Evolutionary conservation across 2,888 invertebrate species (phyloP).

Genomic region (Drosophila formosana): DNA sequence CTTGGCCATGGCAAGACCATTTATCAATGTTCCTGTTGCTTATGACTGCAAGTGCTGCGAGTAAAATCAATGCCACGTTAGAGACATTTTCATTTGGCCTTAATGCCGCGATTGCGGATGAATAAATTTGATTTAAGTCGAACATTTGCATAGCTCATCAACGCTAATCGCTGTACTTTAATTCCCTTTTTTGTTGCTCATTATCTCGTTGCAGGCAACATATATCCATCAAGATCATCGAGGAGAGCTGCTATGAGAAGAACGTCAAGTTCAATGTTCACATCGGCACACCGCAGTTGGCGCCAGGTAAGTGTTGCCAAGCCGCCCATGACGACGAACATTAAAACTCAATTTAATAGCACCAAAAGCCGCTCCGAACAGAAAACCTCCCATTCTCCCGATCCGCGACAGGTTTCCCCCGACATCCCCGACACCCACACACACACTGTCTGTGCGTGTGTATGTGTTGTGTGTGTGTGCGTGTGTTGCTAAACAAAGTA

Average conservation of each 20-base stretch:
- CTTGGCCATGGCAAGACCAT: slow-evolving; percentile 56
- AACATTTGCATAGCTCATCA: slow-evolving; percentile 17
- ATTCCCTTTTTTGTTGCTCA: slow-evolving; percentile 6
- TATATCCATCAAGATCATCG: slow-evolving; percentile 94
- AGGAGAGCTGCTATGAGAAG: slow-evolving; percentile 99
- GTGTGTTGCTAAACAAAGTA: slow-evolving; percentile 23
- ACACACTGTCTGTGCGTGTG: background rate
- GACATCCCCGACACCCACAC: slow-evolving; percentile 7
- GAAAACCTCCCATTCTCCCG: background rate
- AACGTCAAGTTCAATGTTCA: slow-evolving; percentile 97
- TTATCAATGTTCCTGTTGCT: slow-evolving; percentile 54
- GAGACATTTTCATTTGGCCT: slow-evolving; percentile 15
- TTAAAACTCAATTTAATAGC: slow-evolving; percentile 47
- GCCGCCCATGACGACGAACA: slow-evolving; percentile 29
- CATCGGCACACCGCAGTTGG: slow-evolving; percentile 94
- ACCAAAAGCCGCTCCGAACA: slow-evolving; percentile 35
- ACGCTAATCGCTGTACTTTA: slow-evolving; percentile 31
- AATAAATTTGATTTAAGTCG: slow-evolving; percentile 24
- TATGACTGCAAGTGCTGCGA: slow-evolving; percentile 25
- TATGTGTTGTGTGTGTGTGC: slow-evolving; percentile 13
- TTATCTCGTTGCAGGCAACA: slow-evolving; percentile 89
- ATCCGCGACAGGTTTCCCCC: slow-evolving; percentile 8
- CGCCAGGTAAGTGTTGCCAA: slow-evolving; percentile 89
- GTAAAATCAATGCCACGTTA: slow-evolving; percentile 9
- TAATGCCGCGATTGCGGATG: slow-evolving; percentile 24